Evolutionary conservation across 2,797 vertebrate species (phyloP).

Genomic region (Darevskia nairensis): DNA sequence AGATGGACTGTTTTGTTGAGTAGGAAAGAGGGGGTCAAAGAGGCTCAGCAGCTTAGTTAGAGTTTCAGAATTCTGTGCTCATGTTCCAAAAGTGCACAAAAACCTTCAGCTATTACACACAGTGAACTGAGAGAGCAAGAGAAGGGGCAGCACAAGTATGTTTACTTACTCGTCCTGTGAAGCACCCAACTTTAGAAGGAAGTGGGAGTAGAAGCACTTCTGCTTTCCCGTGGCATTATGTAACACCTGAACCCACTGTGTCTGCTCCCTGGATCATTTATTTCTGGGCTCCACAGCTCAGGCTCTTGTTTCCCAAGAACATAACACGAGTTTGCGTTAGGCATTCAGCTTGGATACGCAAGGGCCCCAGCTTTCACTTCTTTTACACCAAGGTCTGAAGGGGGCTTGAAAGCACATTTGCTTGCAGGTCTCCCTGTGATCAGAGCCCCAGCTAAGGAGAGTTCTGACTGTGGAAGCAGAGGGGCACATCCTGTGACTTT

Average conservation of each 20-base stretch:
- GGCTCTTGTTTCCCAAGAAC: not conserved
- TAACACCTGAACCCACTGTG: not conserved
- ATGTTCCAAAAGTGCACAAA: conserved; percentile 41
- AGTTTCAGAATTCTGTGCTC: conserved; percentile 68
- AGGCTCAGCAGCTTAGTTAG: conserved; percentile 29
- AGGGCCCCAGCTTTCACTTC: not conserved
- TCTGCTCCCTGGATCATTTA: conserved; percentile 55
- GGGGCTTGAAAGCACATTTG: not conserved
- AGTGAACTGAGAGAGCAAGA: not conserved
- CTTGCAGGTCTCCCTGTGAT: not conserved
- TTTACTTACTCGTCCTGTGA: not conserved
- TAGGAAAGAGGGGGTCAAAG: conserved; percentile 66
- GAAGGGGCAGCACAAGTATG: not conserved
- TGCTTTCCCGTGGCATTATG: not conserved
- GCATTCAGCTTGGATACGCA: not conserved
- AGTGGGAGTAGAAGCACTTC: not conserved
- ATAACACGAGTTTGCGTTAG: not conserved
- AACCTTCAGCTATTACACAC: not conserved
- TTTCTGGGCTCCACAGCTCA: conserved; percentile 39
- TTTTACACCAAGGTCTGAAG: not conserved
- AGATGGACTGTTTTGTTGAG: conserved; percentile 60
- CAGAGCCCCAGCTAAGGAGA: not conserved
- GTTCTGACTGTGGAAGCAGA: not conserved
- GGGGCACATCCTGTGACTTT: too few species aligned
- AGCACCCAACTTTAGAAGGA: not conserved